Evolutionary conservation across 2,888 invertebrate species (phyloP).

Genomic region (Drosophila quinaria): DNA sequence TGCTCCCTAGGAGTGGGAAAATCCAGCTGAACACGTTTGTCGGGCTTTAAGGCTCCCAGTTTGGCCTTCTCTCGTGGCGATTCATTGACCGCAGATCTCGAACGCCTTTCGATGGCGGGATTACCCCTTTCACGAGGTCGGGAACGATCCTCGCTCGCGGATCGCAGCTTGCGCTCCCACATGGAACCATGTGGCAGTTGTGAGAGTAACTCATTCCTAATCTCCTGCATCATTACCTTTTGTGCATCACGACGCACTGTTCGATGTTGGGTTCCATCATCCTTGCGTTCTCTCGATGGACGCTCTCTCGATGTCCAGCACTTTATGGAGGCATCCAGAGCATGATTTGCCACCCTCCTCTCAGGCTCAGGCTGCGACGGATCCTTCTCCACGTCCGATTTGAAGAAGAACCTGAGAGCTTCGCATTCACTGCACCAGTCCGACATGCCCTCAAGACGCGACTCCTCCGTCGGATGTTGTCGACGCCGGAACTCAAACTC

Average conservation of each 20-base stretch:
- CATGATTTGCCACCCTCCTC: constrained; percentile 1
- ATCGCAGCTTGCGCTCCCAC: constrained; percentile 1
- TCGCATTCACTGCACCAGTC: constrained; percentile 42
- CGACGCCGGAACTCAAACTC: constrained; percentile 39
- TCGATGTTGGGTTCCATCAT: neutral
- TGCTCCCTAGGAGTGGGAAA: neutral
- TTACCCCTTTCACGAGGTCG: neutral
- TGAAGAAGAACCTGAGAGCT: constrained; percentile 36
- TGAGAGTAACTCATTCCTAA: neutral
- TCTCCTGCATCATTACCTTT: constrained; percentile 12
- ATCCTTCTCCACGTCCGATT: neutral
- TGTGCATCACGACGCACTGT: constrained; percentile 8
- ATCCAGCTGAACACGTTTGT: neutral
- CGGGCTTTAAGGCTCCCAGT: neutral
- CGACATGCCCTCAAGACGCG: constrained; percentile 31
- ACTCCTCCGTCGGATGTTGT: neutral
- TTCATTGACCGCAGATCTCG: constrained; percentile 31
- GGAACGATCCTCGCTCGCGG: constrained; percentile 19
- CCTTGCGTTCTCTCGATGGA: neutral
- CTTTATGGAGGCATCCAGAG: constrained; percentile 2
- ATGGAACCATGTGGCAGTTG: neutral
- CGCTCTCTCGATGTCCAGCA: neutral
- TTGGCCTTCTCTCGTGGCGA: neutral
- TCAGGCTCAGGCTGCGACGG: neutral
- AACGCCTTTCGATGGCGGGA: constrained; percentile 4